Evolutionary conservation across 2,888 invertebrate genomes (phyloP).

Genomic region (Peribatodes rhomboidaria): DNA sequence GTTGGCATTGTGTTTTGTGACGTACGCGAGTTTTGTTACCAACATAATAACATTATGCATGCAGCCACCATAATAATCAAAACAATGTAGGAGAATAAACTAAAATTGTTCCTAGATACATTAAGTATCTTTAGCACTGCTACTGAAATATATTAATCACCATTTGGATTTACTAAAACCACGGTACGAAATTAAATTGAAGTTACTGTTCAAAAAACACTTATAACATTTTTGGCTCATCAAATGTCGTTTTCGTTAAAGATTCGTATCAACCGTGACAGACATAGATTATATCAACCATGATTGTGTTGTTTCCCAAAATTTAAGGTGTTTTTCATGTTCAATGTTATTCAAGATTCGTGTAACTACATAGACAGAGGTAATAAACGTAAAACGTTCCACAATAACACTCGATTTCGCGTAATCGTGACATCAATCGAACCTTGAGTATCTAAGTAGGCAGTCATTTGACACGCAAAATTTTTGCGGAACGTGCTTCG

Average conservation of each 20-base stretch:
- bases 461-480: slow-evolving; percentile 80
- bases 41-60: too few relatives aligned
- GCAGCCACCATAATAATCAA: neutral
- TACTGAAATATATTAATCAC: neutral
- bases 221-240: slow-evolving; percentile 7
- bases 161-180: neutral
- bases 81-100: too few relatives aligned
- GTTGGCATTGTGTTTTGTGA: slow-evolving; percentile 9
- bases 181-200: neutral
- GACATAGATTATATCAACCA: slow-evolving; percentile 16
- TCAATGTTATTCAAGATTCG: slow-evolving; percentile 41
- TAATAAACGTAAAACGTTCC: slow-evolving; percentile 61
- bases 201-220: neutral
- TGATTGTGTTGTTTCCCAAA: slow-evolving; percentile 33
- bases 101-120: too few relatives aligned
- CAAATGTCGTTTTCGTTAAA: slow-evolving; percentile 19
- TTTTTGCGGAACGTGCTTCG: slow-evolving; percentile 81
- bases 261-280: slow-evolving; percentile 26
- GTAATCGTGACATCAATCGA: slow-evolving; percentile 73
- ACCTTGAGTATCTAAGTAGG: slow-evolving; percentile 54
- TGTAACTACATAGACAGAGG: slow-evolving; percentile 52
- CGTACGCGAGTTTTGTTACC: neutral
- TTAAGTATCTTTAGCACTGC: too few relatives aligned
- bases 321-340: slow-evolving; percentile 36
- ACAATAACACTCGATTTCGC: slow-evolving; percentile 62